phyloP scores from a whole-genome alignment of 2,888 invertebrate genomes.

The Plebejus melissa region DNA sequence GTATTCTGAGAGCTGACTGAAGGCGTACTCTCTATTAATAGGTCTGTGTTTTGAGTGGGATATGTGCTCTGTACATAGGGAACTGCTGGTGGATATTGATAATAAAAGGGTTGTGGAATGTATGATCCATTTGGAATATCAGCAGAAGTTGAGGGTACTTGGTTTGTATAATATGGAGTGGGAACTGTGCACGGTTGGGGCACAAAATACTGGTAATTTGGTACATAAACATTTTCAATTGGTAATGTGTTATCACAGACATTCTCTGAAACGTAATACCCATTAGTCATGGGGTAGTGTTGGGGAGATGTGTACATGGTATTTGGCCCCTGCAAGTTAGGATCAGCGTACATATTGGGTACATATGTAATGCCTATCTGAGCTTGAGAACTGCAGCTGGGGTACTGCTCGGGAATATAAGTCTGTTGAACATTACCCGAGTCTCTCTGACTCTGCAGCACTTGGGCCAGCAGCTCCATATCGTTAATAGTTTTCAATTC shows the following conservation, averaged over 20 bases:
- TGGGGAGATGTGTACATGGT: constrained; percentile 61
- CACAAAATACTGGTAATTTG: constrained; percentile 65
- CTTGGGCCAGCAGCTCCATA: constrained; percentile 92
- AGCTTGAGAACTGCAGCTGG: constrained; percentile 60
- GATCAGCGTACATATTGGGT: constrained; percentile 63
- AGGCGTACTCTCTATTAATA: constrained; percentile 38
- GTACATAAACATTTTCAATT: constrained; percentile 58
- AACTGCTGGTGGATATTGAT: constrained; percentile 54
- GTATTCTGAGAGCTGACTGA: constrained; percentile 45
- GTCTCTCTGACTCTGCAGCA: constrained; percentile 74
- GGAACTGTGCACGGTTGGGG: constrained; percentile 52
- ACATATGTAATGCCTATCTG: constrained; percentile 60
- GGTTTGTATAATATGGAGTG: constrained; percentile 50
- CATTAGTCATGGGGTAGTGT: constrained; percentile 56
- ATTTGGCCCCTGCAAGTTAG: constrained; percentile 54
- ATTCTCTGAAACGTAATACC: constrained; percentile 56
- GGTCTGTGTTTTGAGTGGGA: constrained; percentile 40
- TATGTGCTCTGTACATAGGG: constrained; percentile 48
- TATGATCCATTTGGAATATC: constrained; percentile 54
- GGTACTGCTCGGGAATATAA: constrained; percentile 49
- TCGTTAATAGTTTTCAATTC: constrained; percentile 95
- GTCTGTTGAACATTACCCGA: constrained; percentile 47
- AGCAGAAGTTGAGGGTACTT: constrained; percentile 48
- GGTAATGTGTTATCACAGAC: constrained; percentile 48
- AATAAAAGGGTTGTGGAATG: constrained; percentile 66